Base-by-base conservation (phyloP, 2,797 vertebrate species). In the Takifugu ocellatus region DNA sequence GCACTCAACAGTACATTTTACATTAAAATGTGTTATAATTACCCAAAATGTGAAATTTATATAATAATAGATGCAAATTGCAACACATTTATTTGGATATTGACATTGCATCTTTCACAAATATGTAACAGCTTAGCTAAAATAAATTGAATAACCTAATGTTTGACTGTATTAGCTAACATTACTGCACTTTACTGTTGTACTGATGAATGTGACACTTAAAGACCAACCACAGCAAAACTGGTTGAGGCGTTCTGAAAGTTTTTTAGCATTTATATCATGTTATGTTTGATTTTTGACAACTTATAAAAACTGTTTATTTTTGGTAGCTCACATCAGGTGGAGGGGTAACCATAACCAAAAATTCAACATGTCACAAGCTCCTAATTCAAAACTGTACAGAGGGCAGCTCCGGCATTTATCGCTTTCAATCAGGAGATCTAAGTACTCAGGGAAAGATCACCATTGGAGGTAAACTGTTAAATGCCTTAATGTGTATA, bases 391-490 rank as follows among this genome's bases (percentile, higher is more conserved):
- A 79, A 65, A 85, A 63, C 8, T 89, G 74, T 11, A 79, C 70
- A 31, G 89, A 90, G 15, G 66, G 84, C 5, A 85, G 91, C 63
- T 77, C 90, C 6, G 92, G 91, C 56, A 72, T 82, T 70, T 92
- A 94, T 66, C 78, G 75, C 46, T 95, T 93, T 72, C 82, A 77
- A 56, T 84, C 90, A 12, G 90, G 88, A 36, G 85, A 85, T 25
- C 54, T 68, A 3, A 90, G 79, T 69, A 91, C 91, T 10, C 82
- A 91, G 68, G 90, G 85, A 72, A 89, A 85, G 21, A 36, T 92
- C 78, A 88, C 72, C 56, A 77, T 92, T 62, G 90, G 92, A 93
- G 90, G 92, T 93, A 87, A 86, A 5, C 54, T 53, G 16, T 14
- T 46, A 16, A 2, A 46, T 1, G 54, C 26, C 11, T 24, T 16